Evolutionary conservation across 2,888 invertebrate genomes (phyloP).

Genomic region (Rhodophaea formosa): DNA sequence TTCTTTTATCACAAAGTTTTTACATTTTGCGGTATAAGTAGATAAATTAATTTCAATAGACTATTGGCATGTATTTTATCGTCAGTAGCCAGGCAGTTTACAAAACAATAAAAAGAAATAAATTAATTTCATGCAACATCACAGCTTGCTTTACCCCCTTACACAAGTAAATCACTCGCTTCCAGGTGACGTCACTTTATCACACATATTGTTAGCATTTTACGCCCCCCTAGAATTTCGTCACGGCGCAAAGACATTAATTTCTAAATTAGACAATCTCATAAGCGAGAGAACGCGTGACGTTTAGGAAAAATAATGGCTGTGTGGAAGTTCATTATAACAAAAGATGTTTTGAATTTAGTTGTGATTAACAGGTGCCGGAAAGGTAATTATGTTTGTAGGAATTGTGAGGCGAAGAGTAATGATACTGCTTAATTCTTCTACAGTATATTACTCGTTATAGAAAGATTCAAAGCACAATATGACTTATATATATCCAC

Average conservation of each 20-base stretch:
- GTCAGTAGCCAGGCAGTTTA: too few species aligned
- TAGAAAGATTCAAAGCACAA: too few species aligned
- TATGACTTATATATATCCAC: too few species aligned
- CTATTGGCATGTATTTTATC: too few species aligned
- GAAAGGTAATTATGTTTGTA: neutral
- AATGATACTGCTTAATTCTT: too few species aligned
- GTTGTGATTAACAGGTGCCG: slow-evolving; percentile 2
- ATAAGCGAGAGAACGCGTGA: slow-evolving; percentile 2
- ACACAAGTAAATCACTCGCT: slow-evolving; percentile 42
- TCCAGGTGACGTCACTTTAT: slow-evolving; percentile 50
- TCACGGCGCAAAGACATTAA: slow-evolving; percentile 7
- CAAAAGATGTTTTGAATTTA: slow-evolving; percentile 4
- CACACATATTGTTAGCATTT: slow-evolving; percentile 35
- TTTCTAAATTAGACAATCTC: slow-evolving; percentile 16
- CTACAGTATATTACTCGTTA: too few species aligned
- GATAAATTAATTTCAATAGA: too few species aligned
- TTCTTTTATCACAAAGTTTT: too few species aligned
- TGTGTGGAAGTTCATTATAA: neutral
- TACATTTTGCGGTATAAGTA: too few species aligned
- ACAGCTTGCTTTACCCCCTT: slow-evolving; percentile 30
- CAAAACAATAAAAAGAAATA: too few species aligned
- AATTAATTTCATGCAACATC: too few species aligned
- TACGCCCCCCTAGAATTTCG: slow-evolving; percentile 23
- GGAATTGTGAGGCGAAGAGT: neutral
- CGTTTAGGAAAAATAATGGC: slow-evolving; percentile 13